These are phyloP conservation scores for Eilema griseolum DNA, from an alignment of 2,888 invertebrate genomes.

Conservation along the genomic window DNA sequence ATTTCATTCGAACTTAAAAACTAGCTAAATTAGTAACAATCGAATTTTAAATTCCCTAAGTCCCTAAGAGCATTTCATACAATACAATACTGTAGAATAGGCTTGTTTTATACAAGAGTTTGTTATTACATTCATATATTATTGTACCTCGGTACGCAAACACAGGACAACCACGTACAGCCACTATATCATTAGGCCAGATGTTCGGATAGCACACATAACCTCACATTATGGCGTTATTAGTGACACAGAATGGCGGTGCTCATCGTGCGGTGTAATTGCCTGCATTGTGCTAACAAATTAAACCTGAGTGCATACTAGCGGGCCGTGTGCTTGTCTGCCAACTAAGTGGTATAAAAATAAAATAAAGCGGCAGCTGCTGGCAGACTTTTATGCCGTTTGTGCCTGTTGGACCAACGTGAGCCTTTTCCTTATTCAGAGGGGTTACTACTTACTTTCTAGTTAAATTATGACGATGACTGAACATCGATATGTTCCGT, in stretches of 20 bases:
- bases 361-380: too few relatives aligned
- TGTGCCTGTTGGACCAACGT: background rate
- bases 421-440: background rate
- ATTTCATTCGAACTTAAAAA: too few relatives aligned
- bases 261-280: background rate
- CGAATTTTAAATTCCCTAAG: background rate
- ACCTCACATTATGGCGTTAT: background rate
- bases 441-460: too few relatives aligned
- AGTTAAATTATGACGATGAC: too few relatives aligned
- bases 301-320: background rate
- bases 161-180: background rate
- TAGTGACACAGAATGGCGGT: background rate
- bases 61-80: too few relatives aligned
- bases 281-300: background rate
- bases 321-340: too few relatives aligned
- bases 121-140: too few relatives aligned
- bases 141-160: background rate
- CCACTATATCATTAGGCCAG: background rate
- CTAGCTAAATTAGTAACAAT: background rate
- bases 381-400: background rate
- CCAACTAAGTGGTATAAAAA: too few relatives aligned
- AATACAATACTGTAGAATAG: too few relatives aligned
- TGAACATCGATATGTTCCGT: too few relatives aligned
- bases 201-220: constrained; percentile 1
- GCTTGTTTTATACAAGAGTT: too few relatives aligned